Percentiles rank a stretch among this genome's conserved stretches.
phyloP scores from a whole-genome alignment of 2,113 vertebrate species.

The Parus major region DNA sequence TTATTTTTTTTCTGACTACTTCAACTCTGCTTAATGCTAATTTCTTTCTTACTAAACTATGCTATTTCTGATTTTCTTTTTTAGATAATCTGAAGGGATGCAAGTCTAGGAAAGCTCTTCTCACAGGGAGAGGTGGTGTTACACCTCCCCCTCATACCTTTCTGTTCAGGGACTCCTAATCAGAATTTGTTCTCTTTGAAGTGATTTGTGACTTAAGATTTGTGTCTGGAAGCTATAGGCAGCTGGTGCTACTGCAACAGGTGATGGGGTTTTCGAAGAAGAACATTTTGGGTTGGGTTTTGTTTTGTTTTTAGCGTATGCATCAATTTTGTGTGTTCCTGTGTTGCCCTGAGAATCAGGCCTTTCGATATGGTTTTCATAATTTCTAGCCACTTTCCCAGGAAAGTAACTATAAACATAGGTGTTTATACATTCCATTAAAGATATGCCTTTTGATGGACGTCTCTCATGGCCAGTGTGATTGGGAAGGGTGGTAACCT shows the following conservation, averaged over 20 bases:
- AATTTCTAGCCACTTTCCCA: no score
- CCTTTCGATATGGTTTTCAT: no score
- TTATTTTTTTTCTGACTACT: background rate
- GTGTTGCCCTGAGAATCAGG: no score
- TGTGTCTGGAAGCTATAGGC: background rate
- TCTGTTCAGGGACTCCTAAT: background rate
- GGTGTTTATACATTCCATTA: no score
- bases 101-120: background rate
- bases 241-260: background rate
- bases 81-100: background rate
- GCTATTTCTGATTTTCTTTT: background rate
- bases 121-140: background rate
- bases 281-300: rapidly evolving
- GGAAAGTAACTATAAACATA: no score
- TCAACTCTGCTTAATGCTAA: background rate
- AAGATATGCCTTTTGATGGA: no score
- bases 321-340: background rate
- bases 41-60: background rate
- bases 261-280: background rate
- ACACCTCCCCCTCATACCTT: background rate
- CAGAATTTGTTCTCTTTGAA: background rate
- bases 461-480: no score
- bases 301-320: rapidly evolving
- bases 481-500: no score
- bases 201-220: background rate